A percentile compares a stretch with the other conserved stretches of the same genome.
Evolutionary conservation across 2,888 invertebrate genomes (phyloP).

Genomic region (Molorchus minor): DNA sequence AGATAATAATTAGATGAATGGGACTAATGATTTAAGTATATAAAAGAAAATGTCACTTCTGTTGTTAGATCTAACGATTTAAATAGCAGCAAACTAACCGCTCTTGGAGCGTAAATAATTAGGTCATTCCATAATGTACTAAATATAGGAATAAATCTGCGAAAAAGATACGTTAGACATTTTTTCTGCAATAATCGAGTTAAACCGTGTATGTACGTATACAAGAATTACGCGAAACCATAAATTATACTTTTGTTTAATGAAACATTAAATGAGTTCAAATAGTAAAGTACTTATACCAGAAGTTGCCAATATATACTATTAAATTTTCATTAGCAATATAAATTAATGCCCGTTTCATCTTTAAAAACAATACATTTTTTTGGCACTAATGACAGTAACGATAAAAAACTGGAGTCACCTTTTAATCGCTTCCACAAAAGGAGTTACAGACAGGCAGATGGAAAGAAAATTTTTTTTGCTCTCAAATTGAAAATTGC

Average conservation of each 20-base stretch:
- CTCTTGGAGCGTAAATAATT: neutral
- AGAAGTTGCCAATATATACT: conserved; percentile 10
- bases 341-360: neutral
- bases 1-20: too few relatives aligned
- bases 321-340: neutral
- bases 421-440: too few relatives aligned
- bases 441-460: too few relatives aligned
- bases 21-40: neutral
- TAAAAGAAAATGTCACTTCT: neutral
- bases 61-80: neutral
- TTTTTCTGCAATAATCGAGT: conserved; percentile 18
- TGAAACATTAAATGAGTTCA: conserved; percentile 19
- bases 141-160: conserved; percentile 24
- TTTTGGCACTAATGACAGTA: too few relatives aligned
- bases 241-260: conserved; percentile 26
- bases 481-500: neutral
- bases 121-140: conserved; percentile 16
- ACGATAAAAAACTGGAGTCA: too few relatives aligned
- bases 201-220: conserved; percentile 3
- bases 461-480: too few relatives aligned
- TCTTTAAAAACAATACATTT: neutral
- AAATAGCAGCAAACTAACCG: neutral
- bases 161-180: conserved; percentile 1
- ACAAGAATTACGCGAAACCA: conserved; percentile 18
- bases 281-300: conserved; percentile 9